Conservation (phyloP, 1,140 invertebrate species). For the Dolichoris vasculosae region DNA sequence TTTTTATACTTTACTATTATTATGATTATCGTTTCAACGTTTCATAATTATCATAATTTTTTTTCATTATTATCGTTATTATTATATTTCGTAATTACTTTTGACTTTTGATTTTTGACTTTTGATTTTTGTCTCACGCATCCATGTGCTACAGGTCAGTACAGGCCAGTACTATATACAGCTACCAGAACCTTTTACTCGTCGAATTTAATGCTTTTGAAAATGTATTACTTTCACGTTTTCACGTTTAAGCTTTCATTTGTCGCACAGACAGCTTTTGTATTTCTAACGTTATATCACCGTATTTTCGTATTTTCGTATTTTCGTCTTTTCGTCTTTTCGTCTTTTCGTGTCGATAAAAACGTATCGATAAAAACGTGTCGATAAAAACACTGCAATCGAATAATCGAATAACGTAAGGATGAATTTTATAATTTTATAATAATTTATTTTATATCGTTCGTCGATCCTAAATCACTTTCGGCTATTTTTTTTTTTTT, state of each 20-base stretch:
- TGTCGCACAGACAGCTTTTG: slow-evolving; percentile 38
- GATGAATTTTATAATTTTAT: background rate
- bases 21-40: background rate
- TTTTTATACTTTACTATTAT: slow-evolving; percentile 32
- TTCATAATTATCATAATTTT: background rate
- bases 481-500: background rate
- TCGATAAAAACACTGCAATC: background rate
- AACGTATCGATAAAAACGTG: too few relatives aligned
- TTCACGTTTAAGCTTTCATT: slow-evolving; percentile 12
- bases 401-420: background rate
- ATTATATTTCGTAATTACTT: background rate
- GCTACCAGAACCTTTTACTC: slow-evolving; percentile 61
- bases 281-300: slow-evolving; percentile 1
- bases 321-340: too few relatives aligned
- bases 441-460: too few relatives aligned
- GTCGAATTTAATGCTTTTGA: slow-evolving; percentile 36
- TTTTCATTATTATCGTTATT: background rate
- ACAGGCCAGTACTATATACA: slow-evolving; percentile 74
- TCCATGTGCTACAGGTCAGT: slow-evolving; percentile 76
- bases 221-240: background rate
- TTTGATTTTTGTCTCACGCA: slow-evolving; percentile 66
- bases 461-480: background rate
- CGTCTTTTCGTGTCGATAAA: too few relatives aligned
- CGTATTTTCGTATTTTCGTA: too few relatives aligned
- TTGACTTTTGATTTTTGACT: background rate